Evolutionary conservation across 2,888 invertebrate genomes (phyloP).

Genomic region (Ligdia adustata): DNA sequence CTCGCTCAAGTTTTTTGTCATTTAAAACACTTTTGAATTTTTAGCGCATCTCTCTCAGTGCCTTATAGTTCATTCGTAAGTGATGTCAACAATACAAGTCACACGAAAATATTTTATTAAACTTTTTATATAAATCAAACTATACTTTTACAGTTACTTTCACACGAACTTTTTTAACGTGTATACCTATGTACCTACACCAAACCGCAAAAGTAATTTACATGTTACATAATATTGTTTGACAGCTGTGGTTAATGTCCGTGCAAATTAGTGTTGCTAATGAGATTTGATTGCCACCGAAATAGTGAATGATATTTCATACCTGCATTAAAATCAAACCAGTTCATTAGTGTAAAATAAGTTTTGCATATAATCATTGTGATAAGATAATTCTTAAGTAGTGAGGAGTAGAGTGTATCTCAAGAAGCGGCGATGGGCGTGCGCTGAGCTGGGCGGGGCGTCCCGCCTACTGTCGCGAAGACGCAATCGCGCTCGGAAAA

Average conservation of each 20-base stretch:
- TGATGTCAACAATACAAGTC: neutral
- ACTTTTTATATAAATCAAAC: too few relatives aligned
- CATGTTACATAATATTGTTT: constrained; percentile 31
- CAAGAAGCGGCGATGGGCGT: constrained; percentile 67
- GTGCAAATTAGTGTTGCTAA: constrained; percentile 51
- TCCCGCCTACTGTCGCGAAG: constrained; percentile 71
- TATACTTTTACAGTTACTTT: too few relatives aligned
- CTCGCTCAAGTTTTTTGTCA: constrained; percentile 70
- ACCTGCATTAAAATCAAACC: constrained; percentile 35
- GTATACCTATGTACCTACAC: too few relatives aligned
- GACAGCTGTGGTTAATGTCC: constrained; percentile 40
- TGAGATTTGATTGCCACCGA: constrained; percentile 48
- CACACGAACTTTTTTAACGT: too few relatives aligned
- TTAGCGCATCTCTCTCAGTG: constrained; percentile 62
- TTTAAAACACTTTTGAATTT: constrained; percentile 81
- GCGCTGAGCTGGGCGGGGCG: constrained; percentile 66
- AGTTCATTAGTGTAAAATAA: constrained; percentile 20
- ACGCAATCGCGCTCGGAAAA: constrained; percentile 64
- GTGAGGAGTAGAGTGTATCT: constrained; percentile 30
- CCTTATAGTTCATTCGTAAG: neutral
- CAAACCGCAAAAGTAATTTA: constrained; percentile 30
- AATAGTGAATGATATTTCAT: constrained; percentile 43
- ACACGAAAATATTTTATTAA: too few relatives aligned
- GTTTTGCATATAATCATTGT: neutral
- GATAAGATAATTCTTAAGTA: neutral